Conservation (phyloP, 2,888 invertebrate genomes). For the Phyllotreta cruciferae region DNA sequence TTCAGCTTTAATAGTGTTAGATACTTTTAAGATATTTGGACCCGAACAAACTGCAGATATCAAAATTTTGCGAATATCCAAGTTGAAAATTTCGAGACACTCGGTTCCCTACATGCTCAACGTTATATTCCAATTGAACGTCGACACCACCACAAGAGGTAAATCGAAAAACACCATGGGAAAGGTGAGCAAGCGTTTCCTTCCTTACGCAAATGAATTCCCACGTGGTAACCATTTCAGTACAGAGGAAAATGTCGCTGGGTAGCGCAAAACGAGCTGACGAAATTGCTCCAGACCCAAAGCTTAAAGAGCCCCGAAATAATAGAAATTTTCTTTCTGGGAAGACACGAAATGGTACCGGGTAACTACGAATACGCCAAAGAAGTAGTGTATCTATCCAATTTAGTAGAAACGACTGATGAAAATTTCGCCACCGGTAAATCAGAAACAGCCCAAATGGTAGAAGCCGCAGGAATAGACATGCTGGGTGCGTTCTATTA, state of each 20-base stretch:
- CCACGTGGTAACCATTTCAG: conserved; percentile 39
- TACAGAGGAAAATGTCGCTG: conserved; percentile 54
- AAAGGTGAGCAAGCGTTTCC: conserved; percentile 43
- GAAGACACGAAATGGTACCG: conserved; percentile 35
- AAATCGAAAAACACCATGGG: conserved; percentile 51
- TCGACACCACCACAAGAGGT: conserved; percentile 48
- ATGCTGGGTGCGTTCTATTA: conserved; percentile 43
- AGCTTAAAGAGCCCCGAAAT: conserved; percentile 53
- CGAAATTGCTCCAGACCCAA: conserved; percentile 42
- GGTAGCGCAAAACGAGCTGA: conserved; percentile 51
- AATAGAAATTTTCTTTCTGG: conserved; percentile 39
- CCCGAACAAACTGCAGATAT: conserved; percentile 19
- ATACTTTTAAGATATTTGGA: conserved; percentile 47
- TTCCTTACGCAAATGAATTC: neutral
- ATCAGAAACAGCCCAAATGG: conserved; percentile 47
- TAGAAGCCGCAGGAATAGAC: conserved; percentile 51
- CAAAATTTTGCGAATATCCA: conserved; percentile 48
- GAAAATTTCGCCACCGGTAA: conserved; percentile 48
- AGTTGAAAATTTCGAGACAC: conserved; percentile 49
- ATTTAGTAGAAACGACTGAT: conserved; percentile 51
- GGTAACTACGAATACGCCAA: conserved; percentile 41
- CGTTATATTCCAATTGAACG: conserved; percentile 47
- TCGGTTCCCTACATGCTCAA: conserved; percentile 45
- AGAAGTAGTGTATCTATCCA: conserved; percentile 40
- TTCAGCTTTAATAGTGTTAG: neutral